Evolutionary conservation across 1,140 invertebrate species (phyloP).

Genomic region (Triops cancriformis): DNA sequence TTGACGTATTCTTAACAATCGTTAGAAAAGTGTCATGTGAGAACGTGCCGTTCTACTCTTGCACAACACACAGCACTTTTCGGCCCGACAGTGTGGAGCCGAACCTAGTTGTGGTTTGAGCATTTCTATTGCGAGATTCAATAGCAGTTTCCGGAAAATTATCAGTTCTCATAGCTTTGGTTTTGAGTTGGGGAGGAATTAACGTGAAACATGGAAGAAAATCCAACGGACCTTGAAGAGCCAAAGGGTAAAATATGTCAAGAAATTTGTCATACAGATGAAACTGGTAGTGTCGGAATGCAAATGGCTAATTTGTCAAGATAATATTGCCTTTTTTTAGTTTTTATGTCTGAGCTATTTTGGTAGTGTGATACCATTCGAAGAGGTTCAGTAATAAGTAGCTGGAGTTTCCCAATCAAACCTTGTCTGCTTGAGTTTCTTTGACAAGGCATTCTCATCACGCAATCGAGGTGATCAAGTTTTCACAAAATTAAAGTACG

Average conservation of each 20-base stretch:
- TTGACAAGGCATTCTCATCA: not conserved
- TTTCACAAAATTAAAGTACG: not conserved
- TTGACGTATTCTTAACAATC: slow-evolving; percentile 3
- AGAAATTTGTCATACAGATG: too few species aligned
- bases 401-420: not conserved
- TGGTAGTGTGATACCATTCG: too few species aligned
- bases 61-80: not conserved
- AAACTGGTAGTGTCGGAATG: too few species aligned
- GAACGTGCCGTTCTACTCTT: slow-evolving; percentile 1
- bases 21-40: not conserved
- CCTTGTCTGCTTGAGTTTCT: not conserved
- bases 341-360: too few species aligned
- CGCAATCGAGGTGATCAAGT: not conserved
- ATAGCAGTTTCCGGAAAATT: too few species aligned
- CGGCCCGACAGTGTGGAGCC: not conserved
- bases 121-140: not conserved
- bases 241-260: not conserved
- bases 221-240: not conserved
- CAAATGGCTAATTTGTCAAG: too few species aligned
- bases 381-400: too few species aligned
- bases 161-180: not conserved
- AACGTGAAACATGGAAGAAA: not conserved
- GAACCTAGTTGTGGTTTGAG: not conserved
- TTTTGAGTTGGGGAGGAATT: not conserved
- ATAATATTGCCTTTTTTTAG: too few species aligned